Base-by-base conservation (phyloP, 2,113 vertebrate genomes). In the Nibea albiflora region DNA sequence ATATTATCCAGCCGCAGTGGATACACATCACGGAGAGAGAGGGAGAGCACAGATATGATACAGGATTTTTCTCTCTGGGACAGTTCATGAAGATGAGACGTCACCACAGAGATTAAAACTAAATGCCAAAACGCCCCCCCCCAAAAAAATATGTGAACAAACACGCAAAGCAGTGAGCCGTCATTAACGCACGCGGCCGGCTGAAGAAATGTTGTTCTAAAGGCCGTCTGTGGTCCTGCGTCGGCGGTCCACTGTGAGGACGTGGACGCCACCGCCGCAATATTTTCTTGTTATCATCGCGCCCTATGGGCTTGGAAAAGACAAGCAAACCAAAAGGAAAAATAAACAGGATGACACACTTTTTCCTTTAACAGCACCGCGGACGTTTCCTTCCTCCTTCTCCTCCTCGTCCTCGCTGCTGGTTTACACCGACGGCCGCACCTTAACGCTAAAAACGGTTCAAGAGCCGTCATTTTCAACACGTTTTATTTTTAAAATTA, bases 1-100 rank as follows among this genome's bases (percentile, higher is more conserved):
- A 95, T 95, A 95, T 94, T 94, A 94, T 90, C 69, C 91, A 61
- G 89, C 75, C 90, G 88, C 63, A 81, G 84, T 83, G 89, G 88
- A 87, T 80, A 76, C 85, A 85, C 90, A 80, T 74, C 54, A 58
- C 47, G 73, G 73, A 14, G 57, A 67, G 79, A 58, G 78, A 15
- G 57, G 65, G 81, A 56, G 78, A 66, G 81, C 79, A 76, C 7
- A 39, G 35, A 39, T 39, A 83, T 66, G 88, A 86, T 50, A 39
- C 85, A 84, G 77, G 75, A 44, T 83, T 82, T 70, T 83, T 28
- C 4, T 28, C 28, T 28, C 4, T 31, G 31, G 44, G 44, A 5
- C 65, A 49, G 26, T 22, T 56, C 26, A 22, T 61, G 61, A 60
- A 28, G 80, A 71, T 50, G 71, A 85, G 62, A 66, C 75, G 22